Percentiles rank a stretch among this genome's conserved stretches.
These are phyloP conservation scores for Chromoteleia sp. DNA, from an alignment of 2,888 invertebrate species.

Conservation along the genomic window DNA sequence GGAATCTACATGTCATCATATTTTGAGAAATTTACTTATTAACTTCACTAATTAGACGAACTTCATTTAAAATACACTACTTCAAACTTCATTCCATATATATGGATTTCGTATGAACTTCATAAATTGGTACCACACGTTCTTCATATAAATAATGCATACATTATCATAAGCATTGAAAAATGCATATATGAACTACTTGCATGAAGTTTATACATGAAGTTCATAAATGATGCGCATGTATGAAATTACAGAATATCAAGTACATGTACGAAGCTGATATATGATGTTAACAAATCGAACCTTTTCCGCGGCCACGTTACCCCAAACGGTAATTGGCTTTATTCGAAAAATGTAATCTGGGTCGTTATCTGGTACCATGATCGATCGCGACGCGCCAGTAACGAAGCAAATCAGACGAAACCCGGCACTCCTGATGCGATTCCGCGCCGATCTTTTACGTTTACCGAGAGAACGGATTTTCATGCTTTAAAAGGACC, in stretches of 20 bases:
- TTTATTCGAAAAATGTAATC: constrained; percentile 79
- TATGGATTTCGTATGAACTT: no score
- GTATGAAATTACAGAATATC: no score
- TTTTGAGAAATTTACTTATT: no score
- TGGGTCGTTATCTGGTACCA: constrained; percentile 78
- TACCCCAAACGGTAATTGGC: constrained; percentile 76
- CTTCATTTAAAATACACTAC: no score
- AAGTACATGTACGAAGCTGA: neutral
- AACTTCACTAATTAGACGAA: no score
- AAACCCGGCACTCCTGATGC: constrained; percentile 33
- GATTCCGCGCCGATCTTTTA: constrained; percentile 36
- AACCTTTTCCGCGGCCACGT: neutral
- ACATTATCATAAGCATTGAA: no score
- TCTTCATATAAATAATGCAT: no score
- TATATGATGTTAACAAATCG: neutral
- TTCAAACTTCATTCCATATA: no score
- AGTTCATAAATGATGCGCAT: neutral
- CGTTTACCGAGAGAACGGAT: constrained; percentile 28
- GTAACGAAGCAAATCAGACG: constrained; percentile 72
- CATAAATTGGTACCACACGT: no score
- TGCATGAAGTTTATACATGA: neutral
- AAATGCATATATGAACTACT: no score
- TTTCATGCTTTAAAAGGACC: constrained; percentile 56
- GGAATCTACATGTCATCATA: no score
- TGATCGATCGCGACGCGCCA: constrained; percentile 75